phyloP scores from a whole-genome alignment of 2,113 vertebrate genomes.

The Oncorhynchus nerka region DNA sequence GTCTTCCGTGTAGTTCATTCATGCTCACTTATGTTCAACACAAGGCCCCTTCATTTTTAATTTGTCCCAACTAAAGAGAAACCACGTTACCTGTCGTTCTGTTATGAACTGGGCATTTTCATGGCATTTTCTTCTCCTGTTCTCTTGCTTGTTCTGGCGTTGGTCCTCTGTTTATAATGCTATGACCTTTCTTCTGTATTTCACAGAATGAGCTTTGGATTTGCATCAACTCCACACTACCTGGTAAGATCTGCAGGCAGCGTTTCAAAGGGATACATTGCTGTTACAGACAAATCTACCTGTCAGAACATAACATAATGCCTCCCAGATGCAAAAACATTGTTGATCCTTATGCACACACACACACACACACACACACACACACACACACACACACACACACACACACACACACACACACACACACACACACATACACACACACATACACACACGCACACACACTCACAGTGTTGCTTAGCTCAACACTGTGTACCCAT shows the following conservation, averaged over 20 bases:
- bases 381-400: no score
- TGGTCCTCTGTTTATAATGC: neutral
- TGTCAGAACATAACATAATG: constrained; percentile 26
- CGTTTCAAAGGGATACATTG: neutral
- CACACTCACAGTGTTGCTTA: neutral
- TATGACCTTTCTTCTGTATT: constrained; percentile 9
- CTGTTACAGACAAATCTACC: neutral
- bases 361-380: no score
- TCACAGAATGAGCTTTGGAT: constrained; percentile 91
- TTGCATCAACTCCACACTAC: constrained; percentile 97
- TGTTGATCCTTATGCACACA: neutral
- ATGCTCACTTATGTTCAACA: neutral
- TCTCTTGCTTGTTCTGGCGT: neutral
- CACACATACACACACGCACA: no score
- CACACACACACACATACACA: no score
- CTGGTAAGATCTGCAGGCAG: constrained; percentile 78
- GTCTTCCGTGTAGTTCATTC: neutral
- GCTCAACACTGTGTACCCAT: neutral
- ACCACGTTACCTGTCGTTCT: neutral
- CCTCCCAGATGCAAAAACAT: constrained; percentile 31
- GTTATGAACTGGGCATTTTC: neutral
- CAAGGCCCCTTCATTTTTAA: neutral
- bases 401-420: no score
- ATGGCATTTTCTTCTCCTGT: neutral
- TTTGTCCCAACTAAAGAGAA: neutral